Base-by-base conservation (phyloP, 2,888 invertebrate genomes). In the Chymomyza procnemis region DNA sequence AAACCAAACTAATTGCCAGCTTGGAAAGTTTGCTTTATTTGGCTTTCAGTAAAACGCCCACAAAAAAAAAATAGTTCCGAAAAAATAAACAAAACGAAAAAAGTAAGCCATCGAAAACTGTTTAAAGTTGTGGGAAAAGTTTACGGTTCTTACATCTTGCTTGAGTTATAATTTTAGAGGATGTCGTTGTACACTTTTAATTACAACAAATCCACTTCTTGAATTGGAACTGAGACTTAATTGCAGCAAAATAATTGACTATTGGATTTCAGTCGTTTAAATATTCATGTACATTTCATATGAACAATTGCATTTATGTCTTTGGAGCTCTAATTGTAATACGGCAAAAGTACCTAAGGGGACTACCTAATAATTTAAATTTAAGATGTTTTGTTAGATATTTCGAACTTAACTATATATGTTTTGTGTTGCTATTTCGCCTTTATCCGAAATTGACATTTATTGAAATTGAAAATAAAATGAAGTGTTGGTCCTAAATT, bases 121-220 rank as follows among this genome's bases (percentile, higher is more conserved):
- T 64, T 62, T 67, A 80, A 71, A 71, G 73, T 76, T 75, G 80
- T 82, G 80, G 83, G 75, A 75, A 82, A 82, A 80, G 61, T 82
- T 80, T 73, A 74, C 73, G 73, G 56, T 56, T 56, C 30, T 30
- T 22, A 34, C 79, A 72, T 75, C 76, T 82, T 80, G 80, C 82
- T 82, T 82, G 83, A 78, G 66, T 82, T 78, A 85, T 81, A 81
- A 80, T 80, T 84, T 75, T 55, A 66, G 69, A 52, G 80, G 61
- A 30, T n/a, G 26, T 5, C 30, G 2, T 41, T 41, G 34, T 41
- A 1, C 34, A 41, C 12, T 12, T 41, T 41, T 41, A 41, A 41
- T 41, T 41, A 12, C 34, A 41, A 41, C 3, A 12, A 41, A 41
- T 12, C 9, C 3, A 0, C 12, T 41, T 41, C 34, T 41, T 41